phyloP scores from a whole-genome alignment of 1,140 invertebrate genomes.

The Anastrepha ludens region DNA sequence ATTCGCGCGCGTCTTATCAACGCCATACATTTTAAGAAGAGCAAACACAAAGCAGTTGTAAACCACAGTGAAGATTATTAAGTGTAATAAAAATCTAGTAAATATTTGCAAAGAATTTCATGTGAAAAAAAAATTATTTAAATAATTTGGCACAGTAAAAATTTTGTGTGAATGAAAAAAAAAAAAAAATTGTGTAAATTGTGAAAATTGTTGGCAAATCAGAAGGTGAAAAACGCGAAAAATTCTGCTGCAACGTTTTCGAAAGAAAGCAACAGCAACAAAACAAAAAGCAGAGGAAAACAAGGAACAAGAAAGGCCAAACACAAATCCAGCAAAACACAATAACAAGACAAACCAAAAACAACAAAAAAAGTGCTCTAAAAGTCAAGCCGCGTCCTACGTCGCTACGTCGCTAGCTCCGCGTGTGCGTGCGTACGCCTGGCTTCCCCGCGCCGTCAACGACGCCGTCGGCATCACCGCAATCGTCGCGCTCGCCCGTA shows the following conservation, averaged over 20 bases:
- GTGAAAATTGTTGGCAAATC: constrained; percentile 9
- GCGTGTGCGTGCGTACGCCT: constrained; percentile 11
- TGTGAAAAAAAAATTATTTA: not conserved
- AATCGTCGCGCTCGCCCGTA: not conserved
- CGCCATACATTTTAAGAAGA: constrained; percentile 65
- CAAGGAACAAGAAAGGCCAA: not conserved
- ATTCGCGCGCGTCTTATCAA: constrained; percentile 63
- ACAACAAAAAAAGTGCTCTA: not conserved
- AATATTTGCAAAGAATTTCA: not conserved
- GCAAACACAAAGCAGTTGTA: constrained; percentile 35
- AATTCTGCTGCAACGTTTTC: constrained; percentile 9
- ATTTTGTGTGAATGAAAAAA: constrained; percentile 24
- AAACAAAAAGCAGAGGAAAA: not conserved
- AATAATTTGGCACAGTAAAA: not conserved
- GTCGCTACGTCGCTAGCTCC: no score
- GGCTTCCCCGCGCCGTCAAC: not conserved
- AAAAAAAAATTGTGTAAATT: constrained; percentile 55
- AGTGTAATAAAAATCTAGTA: no score
- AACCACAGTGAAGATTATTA: not conserved
- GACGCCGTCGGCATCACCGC: not conserved
- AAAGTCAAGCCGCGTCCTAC: constrained; percentile 10
- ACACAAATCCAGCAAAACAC: not conserved
- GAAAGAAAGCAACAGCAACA: constrained; percentile 7
- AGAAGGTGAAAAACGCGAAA: not conserved
- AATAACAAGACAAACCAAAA: not conserved